Base-by-base conservation (phyloP, 2,113 vertebrate species). In the Saguinus midas region DNA sequence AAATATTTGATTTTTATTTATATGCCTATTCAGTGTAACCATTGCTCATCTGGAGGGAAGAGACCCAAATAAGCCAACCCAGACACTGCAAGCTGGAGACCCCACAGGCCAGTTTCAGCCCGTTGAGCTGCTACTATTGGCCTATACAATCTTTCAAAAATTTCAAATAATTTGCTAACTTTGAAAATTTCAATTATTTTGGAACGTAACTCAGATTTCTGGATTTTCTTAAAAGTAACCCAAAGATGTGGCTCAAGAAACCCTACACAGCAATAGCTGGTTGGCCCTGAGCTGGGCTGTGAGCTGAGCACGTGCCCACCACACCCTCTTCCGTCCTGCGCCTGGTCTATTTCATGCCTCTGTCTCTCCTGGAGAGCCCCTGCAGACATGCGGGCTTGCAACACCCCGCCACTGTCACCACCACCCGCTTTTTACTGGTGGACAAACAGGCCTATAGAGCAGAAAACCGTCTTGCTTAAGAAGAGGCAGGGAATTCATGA, bases 1-100 rank as follows among this genome's bases (percentile, higher is more conserved):
- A 92, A 87, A 84, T 57, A 75, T n/a, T 48, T 92, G 96, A 52
- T 40, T 86, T 70, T 84, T 76, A 90, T 87, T 73, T 90, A 58
- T 37, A 45, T 32, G 43, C 27, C 50, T 91, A 45, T 73, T 48
- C n/a, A 79, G 70, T 6, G 1, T 9, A 72, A 37, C 29, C 8
- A 0, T 11, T 9, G 61, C 50, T 73, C 52, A 37, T 35, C 48
- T 7, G 0, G 18, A 43, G 43, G 27, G 80, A 75, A 73, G 37
- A 93, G 73, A 72, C 48, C 23, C 80, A 20, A 58, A 43, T 32
- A 40, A 43, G 1, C 82, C 32, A 7, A 57, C 29, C 18, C 73
- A 9, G 35, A 23, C 40, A 17, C 6, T 2, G n/a, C 58, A 5
- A 20, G 18, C 57, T 2, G 3, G 14, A 21, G 73, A 13, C 73